Conservation (phyloP, 2,113 vertebrate species). For the Seriola quinqueradiata region DNA sequence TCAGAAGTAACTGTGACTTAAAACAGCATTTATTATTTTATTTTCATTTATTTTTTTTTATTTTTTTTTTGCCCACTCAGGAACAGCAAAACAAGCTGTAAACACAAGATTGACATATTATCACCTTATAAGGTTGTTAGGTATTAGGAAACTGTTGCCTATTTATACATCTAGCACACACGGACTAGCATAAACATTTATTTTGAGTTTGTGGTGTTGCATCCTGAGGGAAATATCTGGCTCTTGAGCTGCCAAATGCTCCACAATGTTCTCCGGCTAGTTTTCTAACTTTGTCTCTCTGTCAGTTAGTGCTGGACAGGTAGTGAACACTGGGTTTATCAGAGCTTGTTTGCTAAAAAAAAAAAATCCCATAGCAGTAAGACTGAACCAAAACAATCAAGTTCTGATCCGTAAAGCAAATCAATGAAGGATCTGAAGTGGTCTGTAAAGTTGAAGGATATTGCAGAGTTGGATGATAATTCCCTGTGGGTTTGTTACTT, state of each 20-base stretch:
- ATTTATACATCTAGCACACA: not conserved
- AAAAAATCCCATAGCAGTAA: no score
- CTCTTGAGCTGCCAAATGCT: not conserved
- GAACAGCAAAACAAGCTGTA: not conserved
- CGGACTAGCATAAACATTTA: not conserved
- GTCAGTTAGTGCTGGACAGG: not conserved
- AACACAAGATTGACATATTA: not conserved
- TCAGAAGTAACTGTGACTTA: not conserved
- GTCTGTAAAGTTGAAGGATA: not conserved
- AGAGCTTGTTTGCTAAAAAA: no score
- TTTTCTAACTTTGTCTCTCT: not conserved
- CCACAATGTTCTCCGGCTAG: not conserved
- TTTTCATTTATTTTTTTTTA: not conserved
- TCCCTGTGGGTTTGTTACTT: not conserved
- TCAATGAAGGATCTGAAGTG: not conserved
- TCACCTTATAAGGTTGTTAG: constrained; percentile 10
- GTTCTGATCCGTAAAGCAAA: not conserved
- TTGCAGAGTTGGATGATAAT: not conserved
- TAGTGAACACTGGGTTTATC: not conserved
- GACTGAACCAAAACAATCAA: not conserved
- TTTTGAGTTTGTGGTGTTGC: not conserved
- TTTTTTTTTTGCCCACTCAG: not conserved
- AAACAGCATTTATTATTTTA: not conserved
- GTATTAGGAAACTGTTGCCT: not conserved
- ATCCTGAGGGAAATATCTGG: not conserved